These are phyloP conservation scores for Pyxicephalus adspersus DNA, from an alignment of 2,113 vertebrate species.

Conservation along the genomic window DNA sequence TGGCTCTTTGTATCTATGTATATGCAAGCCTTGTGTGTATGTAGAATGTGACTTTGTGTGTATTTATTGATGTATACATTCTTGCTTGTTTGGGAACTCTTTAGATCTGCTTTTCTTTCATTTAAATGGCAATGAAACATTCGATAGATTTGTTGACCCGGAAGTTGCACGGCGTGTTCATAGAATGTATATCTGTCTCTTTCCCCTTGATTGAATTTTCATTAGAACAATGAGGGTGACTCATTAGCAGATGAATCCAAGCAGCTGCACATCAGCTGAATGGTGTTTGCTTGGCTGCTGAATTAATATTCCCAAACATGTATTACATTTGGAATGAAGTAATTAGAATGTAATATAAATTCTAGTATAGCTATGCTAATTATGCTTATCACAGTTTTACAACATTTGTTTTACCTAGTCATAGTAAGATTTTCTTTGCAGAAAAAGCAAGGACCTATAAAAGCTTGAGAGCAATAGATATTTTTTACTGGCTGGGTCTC, in stretches of 20 bases:
- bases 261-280: conserved; percentile 29
- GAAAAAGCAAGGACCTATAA: no score
- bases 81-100: not conserved
- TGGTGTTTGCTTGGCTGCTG: conserved; percentile 14
- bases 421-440: not conserved
- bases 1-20: conserved; percentile 15
- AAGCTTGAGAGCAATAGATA: no score
- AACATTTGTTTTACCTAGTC: not conserved
- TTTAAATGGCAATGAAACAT: conserved; percentile 12
- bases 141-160: conserved; percentile 17
- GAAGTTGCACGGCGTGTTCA: not conserved
- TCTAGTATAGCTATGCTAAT: no score
- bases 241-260: conserved; percentile 28
- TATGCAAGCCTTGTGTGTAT: not conserved
- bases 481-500: no score
- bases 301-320: conserved; percentile 10
- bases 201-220: conserved; percentile 21
- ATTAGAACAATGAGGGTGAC: conserved; percentile 32
- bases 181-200: not conserved
- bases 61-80: not conserved
- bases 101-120: conserved; percentile 5
- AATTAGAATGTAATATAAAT: no score
- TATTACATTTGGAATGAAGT: not conserved
- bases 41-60: conserved; percentile 1
- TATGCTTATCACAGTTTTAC: not conserved